Conservation (phyloP, 2,113 vertebrate species). For the Gracilinanus agilis region DNA sequence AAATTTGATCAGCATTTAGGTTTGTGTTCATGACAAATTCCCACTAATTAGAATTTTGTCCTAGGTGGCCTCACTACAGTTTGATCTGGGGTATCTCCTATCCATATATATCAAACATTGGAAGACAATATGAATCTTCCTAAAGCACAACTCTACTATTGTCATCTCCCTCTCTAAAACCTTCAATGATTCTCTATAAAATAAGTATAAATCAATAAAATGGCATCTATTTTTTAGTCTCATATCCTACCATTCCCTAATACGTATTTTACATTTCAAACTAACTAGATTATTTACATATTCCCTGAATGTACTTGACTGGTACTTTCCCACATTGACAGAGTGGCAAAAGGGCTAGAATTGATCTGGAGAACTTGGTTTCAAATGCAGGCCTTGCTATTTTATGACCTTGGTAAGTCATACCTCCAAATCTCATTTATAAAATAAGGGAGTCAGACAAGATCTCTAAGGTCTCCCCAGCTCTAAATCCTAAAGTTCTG, state of each 20-base stretch:
- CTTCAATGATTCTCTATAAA: background rate
- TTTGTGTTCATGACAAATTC: slow-evolving; percentile 23
- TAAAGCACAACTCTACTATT: background rate
- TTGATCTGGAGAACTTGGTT: background rate
- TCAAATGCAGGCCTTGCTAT: background rate
- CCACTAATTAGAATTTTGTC: background rate
- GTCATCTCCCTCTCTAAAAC: background rate
- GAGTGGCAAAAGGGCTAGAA: background rate
- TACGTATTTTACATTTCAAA: background rate
- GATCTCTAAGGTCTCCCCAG: background rate
- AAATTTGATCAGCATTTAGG: slow-evolving; percentile 25
- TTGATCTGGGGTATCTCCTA: background rate
- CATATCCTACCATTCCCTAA: background rate
- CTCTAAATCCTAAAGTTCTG: background rate
- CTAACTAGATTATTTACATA: background rate
- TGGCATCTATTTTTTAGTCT: background rate
- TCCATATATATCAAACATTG: background rate
- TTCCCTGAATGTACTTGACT: background rate
- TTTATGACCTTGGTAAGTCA: background rate
- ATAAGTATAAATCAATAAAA: background rate
- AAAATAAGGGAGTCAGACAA: background rate
- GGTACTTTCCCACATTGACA: background rate
- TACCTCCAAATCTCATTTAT: background rate
- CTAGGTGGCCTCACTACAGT: background rate
- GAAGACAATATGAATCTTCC: background rate